Conservation (phyloP, 1,140 invertebrate genomes). For the Anthonomus grandis region DNA sequence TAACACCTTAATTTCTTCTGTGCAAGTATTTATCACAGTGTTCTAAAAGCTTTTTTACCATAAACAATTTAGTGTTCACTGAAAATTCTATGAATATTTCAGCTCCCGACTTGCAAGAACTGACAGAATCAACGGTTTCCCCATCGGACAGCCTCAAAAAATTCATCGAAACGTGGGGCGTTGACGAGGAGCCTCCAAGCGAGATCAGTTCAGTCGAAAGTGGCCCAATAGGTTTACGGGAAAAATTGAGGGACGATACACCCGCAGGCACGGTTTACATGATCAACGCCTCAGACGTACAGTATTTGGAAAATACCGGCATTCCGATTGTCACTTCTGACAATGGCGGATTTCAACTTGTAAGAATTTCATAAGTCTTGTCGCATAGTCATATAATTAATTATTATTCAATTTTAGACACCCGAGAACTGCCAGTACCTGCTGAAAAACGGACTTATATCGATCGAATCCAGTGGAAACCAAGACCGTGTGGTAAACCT, state of each 20-base stretch:
- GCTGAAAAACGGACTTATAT: conserved; percentile 28
- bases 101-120: conserved; percentile 28
- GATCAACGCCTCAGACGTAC: conserved; percentile 35
- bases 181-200: conserved; percentile 30
- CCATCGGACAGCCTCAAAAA: conserved; percentile 37
- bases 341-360: conserved; percentile 26
- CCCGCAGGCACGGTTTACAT: conserved; percentile 34
- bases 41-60: too few species aligned
- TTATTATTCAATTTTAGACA: conserved; percentile 18
- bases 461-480: conserved; percentile 15
- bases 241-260: conserved; percentile 30
- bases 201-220: conserved; percentile 9
- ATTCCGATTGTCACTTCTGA: conserved; percentile 34
- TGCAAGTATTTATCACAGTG: too few species aligned
- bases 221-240: conserved; percentile 17
- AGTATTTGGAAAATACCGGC: conserved; percentile 35
- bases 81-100: too few species aligned
- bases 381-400: background rate
- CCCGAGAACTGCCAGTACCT: conserved; percentile 33
- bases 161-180: conserved; percentile 43
- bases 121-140: conserved; percentile 23
- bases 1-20: too few species aligned
- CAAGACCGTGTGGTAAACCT: conserved; percentile 36
- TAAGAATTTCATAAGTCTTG: background rate
- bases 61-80: too few species aligned